phyloP scores from a whole-genome alignment of 2,888 invertebrate genomes.

The Crepidodera aurea region DNA sequence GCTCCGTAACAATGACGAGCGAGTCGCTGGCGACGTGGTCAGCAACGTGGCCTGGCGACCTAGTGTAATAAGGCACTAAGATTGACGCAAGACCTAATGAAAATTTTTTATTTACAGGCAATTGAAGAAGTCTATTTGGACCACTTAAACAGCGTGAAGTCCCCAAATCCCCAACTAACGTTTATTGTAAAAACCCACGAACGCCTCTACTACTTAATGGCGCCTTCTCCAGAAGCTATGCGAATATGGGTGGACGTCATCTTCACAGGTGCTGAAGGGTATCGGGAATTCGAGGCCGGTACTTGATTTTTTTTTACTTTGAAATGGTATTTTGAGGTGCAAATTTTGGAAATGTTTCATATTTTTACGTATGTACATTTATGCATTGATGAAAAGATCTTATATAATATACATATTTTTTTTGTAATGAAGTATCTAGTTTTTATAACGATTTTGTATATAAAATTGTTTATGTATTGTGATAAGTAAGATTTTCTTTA shows the following conservation, averaged over 20 bases:
- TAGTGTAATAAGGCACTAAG: too few relatives aligned
- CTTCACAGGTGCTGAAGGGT: conserved; percentile 92
- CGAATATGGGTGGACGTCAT: conserved; percentile 97
- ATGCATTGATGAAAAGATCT: conserved; percentile 33
- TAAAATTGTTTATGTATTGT: conserved; percentile 33
- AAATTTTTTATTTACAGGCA: conserved; percentile 70
- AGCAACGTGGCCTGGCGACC: too few relatives aligned
- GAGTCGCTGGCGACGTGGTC: too few relatives aligned
- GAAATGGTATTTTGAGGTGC: conserved; percentile 4
- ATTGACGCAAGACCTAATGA: too few relatives aligned
- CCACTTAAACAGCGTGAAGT: conserved; percentile 90
- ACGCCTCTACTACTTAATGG: conserved; percentile 89
- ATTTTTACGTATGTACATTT: conserved; percentile 26
- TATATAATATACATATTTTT: conserved; percentile 31
- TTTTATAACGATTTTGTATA: conserved; percentile 38
- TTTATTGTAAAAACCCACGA: conserved; percentile 95
- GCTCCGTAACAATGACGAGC: too few relatives aligned
- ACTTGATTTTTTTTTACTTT: conserved; percentile 50
- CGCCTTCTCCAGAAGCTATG: conserved; percentile 93
- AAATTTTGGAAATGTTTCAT: conserved; percentile 19
- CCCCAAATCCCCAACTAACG: conserved; percentile 89
- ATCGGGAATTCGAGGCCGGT: conserved; percentile 71
- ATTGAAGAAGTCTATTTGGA: conserved; percentile 98
- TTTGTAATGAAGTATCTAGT: conserved; percentile 32
- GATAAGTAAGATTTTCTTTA: conserved; percentile 23